Percentiles rank a stretch among this genome's conserved stretches.
phyloP scores from a whole-genome alignment of 2,113 vertebrate genomes.

The Ovibos moschatus region DNA sequence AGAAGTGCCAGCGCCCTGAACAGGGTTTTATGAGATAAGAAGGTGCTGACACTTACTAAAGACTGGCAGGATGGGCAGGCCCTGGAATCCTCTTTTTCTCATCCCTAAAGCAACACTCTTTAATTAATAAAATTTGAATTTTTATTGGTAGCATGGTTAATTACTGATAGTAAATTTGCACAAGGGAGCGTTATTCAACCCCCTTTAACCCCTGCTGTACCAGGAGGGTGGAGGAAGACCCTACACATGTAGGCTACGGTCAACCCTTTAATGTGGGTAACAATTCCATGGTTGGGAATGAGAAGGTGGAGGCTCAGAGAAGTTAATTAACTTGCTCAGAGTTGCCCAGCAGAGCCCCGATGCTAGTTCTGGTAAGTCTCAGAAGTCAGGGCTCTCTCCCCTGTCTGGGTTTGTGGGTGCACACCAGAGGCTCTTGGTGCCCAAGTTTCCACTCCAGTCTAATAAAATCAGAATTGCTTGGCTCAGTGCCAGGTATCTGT shows the following conservation, averaged over 20 bases:
- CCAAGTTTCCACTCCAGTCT: neutral
- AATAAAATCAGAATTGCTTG: neutral
- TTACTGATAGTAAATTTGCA: neutral
- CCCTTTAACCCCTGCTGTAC: neutral
- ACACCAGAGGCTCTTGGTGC: neutral
- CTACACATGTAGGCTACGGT: fast-evolving
- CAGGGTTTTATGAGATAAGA: neutral
- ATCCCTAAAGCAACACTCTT: neutral
- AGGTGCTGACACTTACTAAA: neutral
- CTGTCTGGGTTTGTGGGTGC: too few relatives aligned
- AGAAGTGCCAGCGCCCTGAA: neutral
- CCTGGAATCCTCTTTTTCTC: neutral
- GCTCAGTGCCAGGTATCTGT: neutral
- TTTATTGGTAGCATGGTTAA: neutral
- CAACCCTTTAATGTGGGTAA: neutral
- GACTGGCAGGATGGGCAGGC: neutral
- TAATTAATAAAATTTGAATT: neutral
- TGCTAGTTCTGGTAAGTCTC: neutral
- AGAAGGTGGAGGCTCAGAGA: neutral
- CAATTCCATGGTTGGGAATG: neutral
- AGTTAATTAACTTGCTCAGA: neutral
- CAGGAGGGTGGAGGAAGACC: neutral
- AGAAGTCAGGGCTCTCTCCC: neutral
- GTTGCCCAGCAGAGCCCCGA: neutral
- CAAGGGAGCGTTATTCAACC: neutral